Evolutionary conservation across 64 coral and sea anemone genomes (phyloP), one percentile per base, ranked within the genome.

Genomic region (Platygyra sinensis): DNA sequence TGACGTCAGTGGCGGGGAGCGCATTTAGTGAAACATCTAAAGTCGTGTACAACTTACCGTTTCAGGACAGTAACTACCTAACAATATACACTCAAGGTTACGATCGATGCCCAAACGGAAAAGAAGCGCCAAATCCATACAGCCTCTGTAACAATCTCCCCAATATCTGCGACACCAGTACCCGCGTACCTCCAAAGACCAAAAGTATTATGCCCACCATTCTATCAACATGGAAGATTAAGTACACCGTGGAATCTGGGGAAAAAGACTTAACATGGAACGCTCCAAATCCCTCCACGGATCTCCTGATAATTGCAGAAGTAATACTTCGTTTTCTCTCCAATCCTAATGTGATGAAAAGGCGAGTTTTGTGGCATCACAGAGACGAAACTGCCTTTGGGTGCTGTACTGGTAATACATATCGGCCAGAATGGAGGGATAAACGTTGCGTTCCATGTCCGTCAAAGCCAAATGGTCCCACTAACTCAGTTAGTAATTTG

Each of bases 181-280:
- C 36, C 8, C 50, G 85, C 36, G 52, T 75, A 16, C 38, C 59
- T 46, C 20, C 46, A 16, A 20, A 72, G 20, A 67, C 32, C 10
- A n/a, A 52, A 10, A 59, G 46, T 22, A 51, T 93, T 5, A 75
- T 86, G 59, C 91, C 91, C 52, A 93, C 91, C 12, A 87, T 79
- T 22, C 76, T 93, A 18, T 93, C 84, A 5, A 87, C 91, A 22
- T 93, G 82, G 82, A 93, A 76, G 19, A 14, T 93, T 2, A 52
- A 61, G 8, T 75, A 77, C 19, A 60, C 46, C 1, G 22, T 80
- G 13, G 55, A 18, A 14, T 39, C 80, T 14, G 91, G 83, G 1
- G n/a, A 12, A 55, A 10, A 13, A 29, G 49, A 36, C 12, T 2
- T 93, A 8, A 49, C 30, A 15, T 93, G 86, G 84, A 80, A 73